These are phyloP conservation scores for Rhabditoides inermis DNA, from an alignment of 2,888 invertebrate genomes.

Conservation along the genomic window DNA sequence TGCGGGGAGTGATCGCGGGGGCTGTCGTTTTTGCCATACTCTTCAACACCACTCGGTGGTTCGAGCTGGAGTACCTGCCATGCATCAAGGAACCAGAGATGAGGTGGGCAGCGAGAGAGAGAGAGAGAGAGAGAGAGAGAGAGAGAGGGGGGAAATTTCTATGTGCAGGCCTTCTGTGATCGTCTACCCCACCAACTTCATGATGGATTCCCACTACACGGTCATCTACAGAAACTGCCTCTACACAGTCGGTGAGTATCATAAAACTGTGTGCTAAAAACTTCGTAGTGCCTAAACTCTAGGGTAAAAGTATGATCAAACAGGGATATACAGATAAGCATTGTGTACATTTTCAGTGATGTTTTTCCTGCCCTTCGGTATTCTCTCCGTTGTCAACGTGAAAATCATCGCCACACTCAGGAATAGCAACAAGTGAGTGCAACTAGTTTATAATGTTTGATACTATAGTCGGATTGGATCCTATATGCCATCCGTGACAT, in stretches of 20 bases:
- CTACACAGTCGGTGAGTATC: slow-evolving; percentile 34
- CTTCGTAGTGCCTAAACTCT: too few relatives aligned
- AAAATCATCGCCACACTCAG: slow-evolving; percentile 32
- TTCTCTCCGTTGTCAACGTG: slow-evolving; percentile 35
- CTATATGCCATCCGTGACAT: too few relatives aligned
- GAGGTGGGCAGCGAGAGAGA: slow-evolving; percentile 2
- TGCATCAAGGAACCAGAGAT: slow-evolving; percentile 17
- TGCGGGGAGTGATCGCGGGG: slow-evolving; percentile 22
- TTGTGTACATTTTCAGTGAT: too few relatives aligned
- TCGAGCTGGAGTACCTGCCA: slow-evolving; percentile 28
- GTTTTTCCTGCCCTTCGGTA: slow-evolving; percentile 42
- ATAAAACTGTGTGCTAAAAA: too few relatives aligned
- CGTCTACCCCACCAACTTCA: slow-evolving; percentile 31
- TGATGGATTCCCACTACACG: slow-evolving; percentile 27
- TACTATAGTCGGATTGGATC: too few relatives aligned
- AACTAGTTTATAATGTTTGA: too few relatives aligned
- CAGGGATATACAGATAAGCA: too few relatives aligned
- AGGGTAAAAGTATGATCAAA: too few relatives aligned
- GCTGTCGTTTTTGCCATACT: slow-evolving; percentile 23
- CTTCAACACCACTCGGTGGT: slow-evolving; percentile 41
- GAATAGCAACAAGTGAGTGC: slow-evolving; percentile 24
- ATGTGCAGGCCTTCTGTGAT: slow-evolving; percentile 22
- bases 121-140: neutral
- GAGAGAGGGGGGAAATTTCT: too few relatives aligned
- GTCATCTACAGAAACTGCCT: slow-evolving; percentile 33